Evolutionary conservation across 2,113 vertebrate species (phyloP), one percentile per base, ranked within the genome.

Genomic region (Chionomys nivalis): DNA sequence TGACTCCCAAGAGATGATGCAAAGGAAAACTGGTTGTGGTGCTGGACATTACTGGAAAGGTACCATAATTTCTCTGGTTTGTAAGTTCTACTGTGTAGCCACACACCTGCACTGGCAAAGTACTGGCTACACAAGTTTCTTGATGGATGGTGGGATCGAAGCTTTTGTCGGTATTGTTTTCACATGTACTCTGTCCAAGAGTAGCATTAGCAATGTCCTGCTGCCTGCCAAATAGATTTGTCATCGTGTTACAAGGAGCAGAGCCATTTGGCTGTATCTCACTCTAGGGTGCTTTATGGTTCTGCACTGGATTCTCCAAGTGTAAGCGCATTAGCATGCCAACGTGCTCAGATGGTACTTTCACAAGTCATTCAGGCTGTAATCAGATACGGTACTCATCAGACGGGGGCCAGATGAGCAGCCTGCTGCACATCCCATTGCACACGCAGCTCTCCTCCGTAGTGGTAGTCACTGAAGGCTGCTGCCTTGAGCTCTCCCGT

Each of bases 261-360:
- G 78, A 92, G 95, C 44, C 95, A 93, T 94, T 86, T 96, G 91
- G 92, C 87, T 61, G 44, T 92, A 75, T 70, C 44, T 73, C 11
- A 21, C 65, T 94, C 65, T 31, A 82, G 63, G 58, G 49, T 42
- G 94, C 87, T 92, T 72, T 81, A 36, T 61, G 47, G 26, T 12
- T 90, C 21, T 89, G 82, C 10, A 26, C 87, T 95, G 65, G 26
- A 49, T 94, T 96, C 94, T 96, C 89, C 55, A 24, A 90, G 94
- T 47, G 89, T 93, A 96, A 82, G 87, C 61, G 13, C 21, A 10
- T 44, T 12, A 63, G 70, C 89, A 58, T 87, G 76, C 75, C 96
- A 91, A 1, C 24, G 8, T 89, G 82, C 87, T 97, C 75, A 14
- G 7, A 95, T 93, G 97, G 90, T 47, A 39, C 79, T 97, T 89